A percentile compares a stretch with the other conserved stretches of the same genome.
phyloP scores from a whole-genome alignment of 2,797 vertebrate species.

The Catharus ustulatus region DNA sequence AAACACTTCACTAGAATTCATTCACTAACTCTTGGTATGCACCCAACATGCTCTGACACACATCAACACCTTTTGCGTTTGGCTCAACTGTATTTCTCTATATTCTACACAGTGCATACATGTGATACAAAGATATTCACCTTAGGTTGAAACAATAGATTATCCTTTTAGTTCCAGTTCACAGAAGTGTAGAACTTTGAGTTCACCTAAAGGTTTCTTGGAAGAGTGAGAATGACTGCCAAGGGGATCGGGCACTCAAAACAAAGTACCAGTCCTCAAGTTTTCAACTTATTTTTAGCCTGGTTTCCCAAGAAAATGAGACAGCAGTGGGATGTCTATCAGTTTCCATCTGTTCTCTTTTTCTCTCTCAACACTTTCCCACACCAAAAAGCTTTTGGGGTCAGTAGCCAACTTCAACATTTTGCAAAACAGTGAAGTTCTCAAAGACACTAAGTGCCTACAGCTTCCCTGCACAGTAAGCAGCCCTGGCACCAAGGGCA shows the following conservation, averaged over 20 bases:
- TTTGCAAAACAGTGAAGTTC: conserved; percentile 17
- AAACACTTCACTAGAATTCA: not conserved
- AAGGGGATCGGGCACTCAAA: not conserved
- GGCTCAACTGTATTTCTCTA: not conserved
- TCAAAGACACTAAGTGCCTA: not conserved
- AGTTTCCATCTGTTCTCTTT: conserved; percentile 46
- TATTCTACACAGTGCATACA: not conserved
- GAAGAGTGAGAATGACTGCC: not conserved
- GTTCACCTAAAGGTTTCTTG: not conserved
- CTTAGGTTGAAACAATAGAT: not conserved
- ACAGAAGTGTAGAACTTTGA: not conserved
- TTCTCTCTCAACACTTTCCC: conserved; percentile 37
- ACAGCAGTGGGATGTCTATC: conserved; percentile 49
- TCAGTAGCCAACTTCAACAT: conserved; percentile 17
- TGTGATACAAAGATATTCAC: not conserved
- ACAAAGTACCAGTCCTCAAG: not conserved
- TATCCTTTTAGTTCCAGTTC: not conserved
- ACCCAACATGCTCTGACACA: not conserved
- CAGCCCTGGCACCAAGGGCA: not conserved
- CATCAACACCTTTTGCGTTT: not conserved
- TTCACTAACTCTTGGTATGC: not conserved
- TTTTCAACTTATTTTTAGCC: conserved; percentile 33
- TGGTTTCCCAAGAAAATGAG: conserved; percentile 45
- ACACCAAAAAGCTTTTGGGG: conserved; percentile 37
- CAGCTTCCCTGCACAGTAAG: not conserved